Percentiles rank a stretch among this genome's conserved stretches.
Conservation (phyloP, 2,888 invertebrate species). For the Plagodis dolabraria region DNA sequence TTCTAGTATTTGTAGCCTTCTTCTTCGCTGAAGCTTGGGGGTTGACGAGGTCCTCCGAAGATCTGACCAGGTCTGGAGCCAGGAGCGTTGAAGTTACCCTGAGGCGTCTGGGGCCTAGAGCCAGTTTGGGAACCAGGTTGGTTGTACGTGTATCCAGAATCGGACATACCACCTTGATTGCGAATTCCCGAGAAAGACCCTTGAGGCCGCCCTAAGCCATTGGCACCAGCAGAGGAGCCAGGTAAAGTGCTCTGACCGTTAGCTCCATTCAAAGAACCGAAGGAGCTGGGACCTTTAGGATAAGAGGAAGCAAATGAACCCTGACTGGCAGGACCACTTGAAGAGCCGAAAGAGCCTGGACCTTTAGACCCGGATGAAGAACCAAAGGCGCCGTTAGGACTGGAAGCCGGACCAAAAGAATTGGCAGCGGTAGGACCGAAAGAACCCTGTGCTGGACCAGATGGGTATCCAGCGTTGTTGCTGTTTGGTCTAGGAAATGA, state of each 20-base stretch:
- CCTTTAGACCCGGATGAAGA: constrained; percentile 16
- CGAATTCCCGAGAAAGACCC: constrained; percentile 23
- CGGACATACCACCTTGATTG: constrained; percentile 24
- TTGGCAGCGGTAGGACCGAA: constrained; percentile 23
- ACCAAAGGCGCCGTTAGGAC: constrained; percentile 26
- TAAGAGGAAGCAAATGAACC: constrained; percentile 22
- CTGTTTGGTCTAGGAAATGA: constrained; percentile 26
- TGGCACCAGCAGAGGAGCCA: constrained; percentile 18
- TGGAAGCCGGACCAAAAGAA: constrained; percentile 21
- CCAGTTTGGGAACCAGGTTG: constrained; percentile 33
- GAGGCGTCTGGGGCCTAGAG: constrained; percentile 21
- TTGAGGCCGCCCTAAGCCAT: constrained; percentile 31
- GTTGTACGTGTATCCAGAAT: constrained; percentile 41
- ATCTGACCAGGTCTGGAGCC: constrained; percentile 42
- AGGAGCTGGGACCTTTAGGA: constrained; percentile 12
- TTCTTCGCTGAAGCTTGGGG: constrained; percentile 72
- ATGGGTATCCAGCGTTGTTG: constrained; percentile 20
- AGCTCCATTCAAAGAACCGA: constrained; percentile 18
- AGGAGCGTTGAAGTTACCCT: constrained; percentile 33
- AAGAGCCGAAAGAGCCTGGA: constrained; percentile 30
- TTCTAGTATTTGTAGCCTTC: constrained; percentile 78
- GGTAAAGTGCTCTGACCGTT: constrained; percentile 19
- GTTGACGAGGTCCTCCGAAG: constrained; percentile 72
- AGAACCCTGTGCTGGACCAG: constrained; percentile 32
- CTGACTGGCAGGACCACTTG: constrained; percentile 13